Base-by-base conservation (phyloP, 2,113 vertebrate species). In the Lampris incognitus region DNA sequence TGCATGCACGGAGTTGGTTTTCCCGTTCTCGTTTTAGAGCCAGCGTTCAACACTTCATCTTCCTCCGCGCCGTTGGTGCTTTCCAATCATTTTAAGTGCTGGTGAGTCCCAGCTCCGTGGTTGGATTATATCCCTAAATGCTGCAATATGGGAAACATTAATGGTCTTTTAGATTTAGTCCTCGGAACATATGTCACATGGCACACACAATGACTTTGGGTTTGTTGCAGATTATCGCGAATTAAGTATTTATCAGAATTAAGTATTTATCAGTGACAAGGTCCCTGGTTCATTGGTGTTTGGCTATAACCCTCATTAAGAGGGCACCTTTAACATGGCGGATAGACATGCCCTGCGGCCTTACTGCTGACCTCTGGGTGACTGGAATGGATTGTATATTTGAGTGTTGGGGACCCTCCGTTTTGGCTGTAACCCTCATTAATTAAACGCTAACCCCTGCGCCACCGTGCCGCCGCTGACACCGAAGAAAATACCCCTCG, bases 41-140 rank as follows among this genome's bases (percentile, higher is more conserved):
- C 50, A 52, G 3, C 11, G 50, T 55, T 55, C 11, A 3, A 55
- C 6, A 2, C 6, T n/a, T 55, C 11, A 3, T 55, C 52, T 1
- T 55, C 11, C 41, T 13, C 36, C 36, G 10, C 13, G 5, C 48
- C 39, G 52, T 55, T 57, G 4, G 37, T 13, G 6, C 48, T 56
- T 68, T 68, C n/a, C 41, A 56, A 56, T 68, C 7, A 46, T 5
- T 3, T 11, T 37, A 56, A 68, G n/a, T 68, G 41, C 66, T n/a
- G 39, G 46, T 4, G 40, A 58, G n/a, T 50, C 24, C 24, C 24
- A 24, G 24, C 24, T 24, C 6, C 10, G 4, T 57, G 11, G 9
- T 48, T 24, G n/a, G 54, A 56, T 57, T 69, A 69, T 11, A 44
- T n/a, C 5, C 4, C 24, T 5, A 69, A 56, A 56, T 39, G 24